Evolutionary conservation across 2,797 vertebrate genomes (phyloP).

Genomic region (Darevskia mixta): DNA sequence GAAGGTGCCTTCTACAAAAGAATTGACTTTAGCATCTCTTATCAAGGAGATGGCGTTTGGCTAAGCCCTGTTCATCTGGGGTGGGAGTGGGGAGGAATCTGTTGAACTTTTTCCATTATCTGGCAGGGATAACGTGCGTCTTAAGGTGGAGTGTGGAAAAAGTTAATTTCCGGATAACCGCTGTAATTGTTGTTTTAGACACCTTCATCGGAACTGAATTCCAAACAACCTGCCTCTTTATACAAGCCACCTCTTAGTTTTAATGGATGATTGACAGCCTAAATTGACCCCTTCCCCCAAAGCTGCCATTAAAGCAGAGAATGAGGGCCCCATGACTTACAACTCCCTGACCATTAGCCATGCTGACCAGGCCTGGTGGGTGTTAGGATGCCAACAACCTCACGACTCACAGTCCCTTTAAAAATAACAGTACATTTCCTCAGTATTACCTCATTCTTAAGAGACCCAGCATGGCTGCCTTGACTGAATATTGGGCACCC

Average conservation of each 20-base stretch:
- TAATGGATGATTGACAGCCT: background rate
- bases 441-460: slow-evolving; percentile 72
- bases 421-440: slow-evolving; percentile 5
- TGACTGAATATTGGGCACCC: slow-evolving; percentile 64
- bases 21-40: slow-evolving; percentile 3
- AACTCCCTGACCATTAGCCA: no score
- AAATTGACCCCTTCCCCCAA: background rate
- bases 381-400: no score
- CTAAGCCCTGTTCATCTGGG: background rate
- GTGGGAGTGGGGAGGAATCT: no score
- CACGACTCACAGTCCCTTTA: no score
- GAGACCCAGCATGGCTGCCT: slow-evolving; percentile 49
- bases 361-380: no score
- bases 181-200: background rate
- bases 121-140: background rate
- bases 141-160: background rate
- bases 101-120: background rate
- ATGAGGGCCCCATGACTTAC: no score
- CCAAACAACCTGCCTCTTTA: background rate
- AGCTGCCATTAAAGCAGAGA: slow-evolving; percentile 1
- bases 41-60: background rate
- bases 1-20: slow-evolving; percentile 24
- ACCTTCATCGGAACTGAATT: background rate
- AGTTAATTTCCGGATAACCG: background rate
- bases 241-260: background rate